Percentiles rank a stretch among this genome's conserved stretches.
These are phyloP conservation scores for Mamestra configurata DNA, from an alignment of 1,140 invertebrate species.

Conservation along the genomic window DNA sequence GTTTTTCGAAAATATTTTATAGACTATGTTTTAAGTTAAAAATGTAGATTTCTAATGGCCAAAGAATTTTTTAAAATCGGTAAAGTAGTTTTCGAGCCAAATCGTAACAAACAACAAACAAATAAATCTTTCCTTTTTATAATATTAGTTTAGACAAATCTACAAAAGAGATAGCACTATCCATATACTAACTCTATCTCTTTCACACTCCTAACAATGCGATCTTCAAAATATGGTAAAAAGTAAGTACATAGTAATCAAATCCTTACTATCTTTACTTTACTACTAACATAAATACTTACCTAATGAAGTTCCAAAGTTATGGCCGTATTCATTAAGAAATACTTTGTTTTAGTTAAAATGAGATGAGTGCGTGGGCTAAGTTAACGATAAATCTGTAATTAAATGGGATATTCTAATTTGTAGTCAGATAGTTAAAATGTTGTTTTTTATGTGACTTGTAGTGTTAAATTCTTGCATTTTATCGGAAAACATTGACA, in stretches of 20 bases:
- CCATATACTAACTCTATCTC: neutral
- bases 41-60: too few species aligned
- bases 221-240: neutral
- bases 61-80: too few species aligned
- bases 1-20: too few species aligned
- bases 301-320: slow-evolving; percentile 1
- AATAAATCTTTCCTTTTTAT: too few species aligned
- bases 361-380: neutral
- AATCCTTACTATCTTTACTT: too few species aligned
- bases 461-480: too few species aligned
- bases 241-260: neutral
- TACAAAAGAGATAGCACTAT: neutral
- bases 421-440: neutral
- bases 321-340: slow-evolving; percentile 1
- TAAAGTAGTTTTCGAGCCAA: too few species aligned
- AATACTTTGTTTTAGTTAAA: neutral
- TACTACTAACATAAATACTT: neutral
- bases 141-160: too few species aligned
- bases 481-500: too few species aligned
- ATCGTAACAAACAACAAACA: too few species aligned
- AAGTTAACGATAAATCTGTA: neutral
- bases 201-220: neutral
- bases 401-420: neutral
- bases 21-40: too few species aligned
- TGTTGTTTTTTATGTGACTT: too few species aligned